Evolutionary conservation across 2,888 invertebrate species (phyloP).

Genomic region (Pediacus dermestoides): DNA sequence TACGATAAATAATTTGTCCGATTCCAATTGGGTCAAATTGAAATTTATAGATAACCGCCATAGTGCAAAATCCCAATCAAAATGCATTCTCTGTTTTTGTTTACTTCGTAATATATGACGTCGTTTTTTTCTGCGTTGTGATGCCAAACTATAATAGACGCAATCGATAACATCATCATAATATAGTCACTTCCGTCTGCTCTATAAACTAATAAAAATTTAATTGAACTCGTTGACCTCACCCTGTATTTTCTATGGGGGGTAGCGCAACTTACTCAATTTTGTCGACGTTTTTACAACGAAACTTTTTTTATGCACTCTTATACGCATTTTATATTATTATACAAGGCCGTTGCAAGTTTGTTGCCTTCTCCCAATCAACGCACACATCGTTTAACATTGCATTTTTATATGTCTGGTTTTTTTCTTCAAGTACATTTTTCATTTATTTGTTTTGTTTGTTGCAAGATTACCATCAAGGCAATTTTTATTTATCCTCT

Average conservation of each 20-base stretch:
- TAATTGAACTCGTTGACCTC: too few species aligned
- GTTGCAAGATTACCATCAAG: conserved; percentile 2
- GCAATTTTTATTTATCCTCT: conserved; percentile 7
- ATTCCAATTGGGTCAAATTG: conserved; percentile 48
- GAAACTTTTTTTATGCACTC: too few species aligned
- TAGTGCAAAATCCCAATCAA: conserved; percentile 37
- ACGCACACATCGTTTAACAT: too few species aligned
- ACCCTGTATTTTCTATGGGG: too few species aligned
- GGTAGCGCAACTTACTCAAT: too few species aligned
- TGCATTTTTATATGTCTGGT: conserved; percentile 42
- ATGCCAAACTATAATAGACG: too few species aligned
- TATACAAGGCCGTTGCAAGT: conserved; percentile 38
- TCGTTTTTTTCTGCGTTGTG: conserved; percentile 11
- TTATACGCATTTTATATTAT: conserved; percentile 38
- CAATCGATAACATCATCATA: too few species aligned
- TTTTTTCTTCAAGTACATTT: conserved; percentile 37
- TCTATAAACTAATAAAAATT: too few species aligned
- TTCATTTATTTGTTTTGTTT: conserved; percentile 7
- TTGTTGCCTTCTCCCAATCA: conserved; percentile 37
- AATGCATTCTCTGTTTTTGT: conserved; percentile 23
- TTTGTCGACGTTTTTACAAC: too few species aligned
- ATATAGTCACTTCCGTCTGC: too few species aligned
- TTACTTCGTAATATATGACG: conserved; percentile 17
- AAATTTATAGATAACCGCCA: conserved; percentile 43
- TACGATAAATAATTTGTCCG: conserved; percentile 36